Evolutionary conservation across 1,140 invertebrate species (phyloP).

Genomic region (Drosophila kohkoa): DNA sequence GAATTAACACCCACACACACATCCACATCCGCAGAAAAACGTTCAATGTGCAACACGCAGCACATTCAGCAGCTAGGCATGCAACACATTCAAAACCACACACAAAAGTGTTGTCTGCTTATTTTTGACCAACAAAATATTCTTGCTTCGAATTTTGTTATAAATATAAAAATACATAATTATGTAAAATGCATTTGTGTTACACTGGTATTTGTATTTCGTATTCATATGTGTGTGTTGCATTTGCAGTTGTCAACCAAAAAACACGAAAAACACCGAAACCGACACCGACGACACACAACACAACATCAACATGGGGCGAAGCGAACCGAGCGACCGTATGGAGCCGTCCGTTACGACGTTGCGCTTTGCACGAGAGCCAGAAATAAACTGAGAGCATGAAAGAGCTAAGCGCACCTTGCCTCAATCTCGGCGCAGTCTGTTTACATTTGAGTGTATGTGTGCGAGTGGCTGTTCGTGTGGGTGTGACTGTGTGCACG

Average conservation of each 20-base stretch:
- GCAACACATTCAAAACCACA: conserved; percentile 4
- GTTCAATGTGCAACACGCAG: conserved; percentile 37
- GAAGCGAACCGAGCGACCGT: conserved; percentile 41
- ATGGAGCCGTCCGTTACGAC: conserved; percentile 63
- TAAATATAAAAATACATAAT: conserved; percentile 28
- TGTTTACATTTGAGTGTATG: conserved; percentile 44
- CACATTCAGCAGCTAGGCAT: conserved; percentile 13
- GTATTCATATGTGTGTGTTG: conserved; percentile 22
- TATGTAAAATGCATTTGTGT: conserved; percentile 50
- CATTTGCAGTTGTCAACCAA: conserved; percentile 61
- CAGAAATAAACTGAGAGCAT: conserved; percentile 79
- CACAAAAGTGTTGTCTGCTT: conserved; percentile 14
- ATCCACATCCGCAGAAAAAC: neutral
- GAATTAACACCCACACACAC: conserved; percentile 32
- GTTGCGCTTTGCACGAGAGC: conserved; percentile 80
- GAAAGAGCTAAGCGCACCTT: conserved; percentile 80
- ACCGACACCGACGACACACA: conserved; percentile 41
- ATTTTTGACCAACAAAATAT: conserved; percentile 41
- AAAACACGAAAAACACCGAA: conserved; percentile 62
- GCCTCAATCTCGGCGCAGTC: conserved; percentile 74
- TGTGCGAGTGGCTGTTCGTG: conserved; percentile 45
- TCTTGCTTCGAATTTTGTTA: conserved; percentile 28
- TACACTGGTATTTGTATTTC: conserved; percentile 39
- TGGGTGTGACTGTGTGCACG: conserved; percentile 45
- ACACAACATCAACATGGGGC: conserved; percentile 24